Evolutionary conservation across 1,140 invertebrate species (phyloP), one percentile per base, ranked within the genome.

Genomic region (Ganaspis sp.): DNA sequence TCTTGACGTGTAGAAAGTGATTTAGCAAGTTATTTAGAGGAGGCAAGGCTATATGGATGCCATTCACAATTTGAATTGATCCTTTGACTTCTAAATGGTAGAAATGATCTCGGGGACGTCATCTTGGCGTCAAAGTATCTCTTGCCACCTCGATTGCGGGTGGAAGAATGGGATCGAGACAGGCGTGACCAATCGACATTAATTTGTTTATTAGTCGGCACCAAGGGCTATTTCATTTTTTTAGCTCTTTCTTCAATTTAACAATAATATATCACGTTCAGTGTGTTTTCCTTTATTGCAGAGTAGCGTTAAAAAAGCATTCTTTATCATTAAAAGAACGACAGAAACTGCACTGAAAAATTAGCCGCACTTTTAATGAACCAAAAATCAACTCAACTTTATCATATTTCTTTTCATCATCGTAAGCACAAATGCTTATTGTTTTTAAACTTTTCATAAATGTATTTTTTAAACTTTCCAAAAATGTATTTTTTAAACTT

Each of bases 11-110:
- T 54, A 64, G 11, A 26, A 26, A 64, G 54, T 64, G 53, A 23
- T 54, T 23, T 23, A 26, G 21, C 12, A 64, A 29, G 2, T 26
- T 64, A 21, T n/a, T 9, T 2, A 15, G 54, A 64, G 23, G 23
- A 34, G 58, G n/a, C 58, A 58, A 58, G 53, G 53, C 53, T 54
- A 80, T 73, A 75, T 75, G 75, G 73, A 77, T 74, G 69, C 77
- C 84, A 83, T 85, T 81, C 79, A 81, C 77, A 76, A 83, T 80
- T 81, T 84, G 86, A 87, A 89, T 86, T 87, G 85, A 89, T 87
- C 84, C 84, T 83, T 81, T 81, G 85, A 84, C 83, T 85, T 78
- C 75, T 81, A 84, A 88, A 86, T 84, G 85, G 79, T 83, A 85
- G 71, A 82, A 87, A 87, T 83, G 84, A 85, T 81, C 81, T 78